Conservation (phyloP, 2,888 invertebrate genomes). For the Pinctada fucata region DNA sequence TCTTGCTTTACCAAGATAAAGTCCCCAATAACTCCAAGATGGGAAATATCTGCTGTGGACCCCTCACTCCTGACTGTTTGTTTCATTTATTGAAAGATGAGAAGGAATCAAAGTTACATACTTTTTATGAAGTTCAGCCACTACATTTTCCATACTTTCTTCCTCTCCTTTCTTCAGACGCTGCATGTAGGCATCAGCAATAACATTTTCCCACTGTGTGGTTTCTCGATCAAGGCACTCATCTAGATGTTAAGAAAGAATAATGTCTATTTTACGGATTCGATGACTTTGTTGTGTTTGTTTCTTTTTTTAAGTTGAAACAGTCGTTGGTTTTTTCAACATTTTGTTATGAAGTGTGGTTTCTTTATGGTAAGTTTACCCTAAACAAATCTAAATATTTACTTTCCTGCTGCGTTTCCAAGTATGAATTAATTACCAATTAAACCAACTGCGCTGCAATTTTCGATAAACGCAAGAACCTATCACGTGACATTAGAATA, state of each 20-base stretch:
- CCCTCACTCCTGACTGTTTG: too few relatives aligned
- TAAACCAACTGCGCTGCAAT: too few relatives aligned
- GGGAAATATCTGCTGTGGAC: too few relatives aligned
- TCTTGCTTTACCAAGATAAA: too few relatives aligned
- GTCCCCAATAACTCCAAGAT: too few relatives aligned
- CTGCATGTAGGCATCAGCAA: slow-evolving; percentile 70
- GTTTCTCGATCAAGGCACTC: slow-evolving; percentile 50
- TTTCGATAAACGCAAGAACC: too few relatives aligned
- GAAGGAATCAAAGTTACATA: too few relatives aligned
- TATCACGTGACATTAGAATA: too few relatives aligned
- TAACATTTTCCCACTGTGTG: slow-evolving; percentile 74
- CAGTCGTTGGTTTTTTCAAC: not conserved
- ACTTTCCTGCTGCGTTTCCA: too few relatives aligned
- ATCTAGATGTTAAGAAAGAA: not conserved
- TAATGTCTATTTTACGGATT: not conserved
- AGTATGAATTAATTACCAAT: too few relatives aligned
- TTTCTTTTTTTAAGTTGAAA: not conserved
- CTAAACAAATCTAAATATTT: too few relatives aligned
- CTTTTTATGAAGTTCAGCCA: not conserved
- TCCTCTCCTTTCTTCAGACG: slow-evolving; percentile 34
- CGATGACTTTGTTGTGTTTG: not conserved
- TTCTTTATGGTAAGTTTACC: slow-evolving; percentile 26
- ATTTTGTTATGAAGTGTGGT: slow-evolving; percentile 40
- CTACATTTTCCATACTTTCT: slow-evolving; percentile 19
- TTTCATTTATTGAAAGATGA: too few relatives aligned